A percentile compares a stretch with the other conserved stretches of the same genome.
Conservation (phyloP, 2,797 vertebrate species). For the Zalophus californianus region DNA sequence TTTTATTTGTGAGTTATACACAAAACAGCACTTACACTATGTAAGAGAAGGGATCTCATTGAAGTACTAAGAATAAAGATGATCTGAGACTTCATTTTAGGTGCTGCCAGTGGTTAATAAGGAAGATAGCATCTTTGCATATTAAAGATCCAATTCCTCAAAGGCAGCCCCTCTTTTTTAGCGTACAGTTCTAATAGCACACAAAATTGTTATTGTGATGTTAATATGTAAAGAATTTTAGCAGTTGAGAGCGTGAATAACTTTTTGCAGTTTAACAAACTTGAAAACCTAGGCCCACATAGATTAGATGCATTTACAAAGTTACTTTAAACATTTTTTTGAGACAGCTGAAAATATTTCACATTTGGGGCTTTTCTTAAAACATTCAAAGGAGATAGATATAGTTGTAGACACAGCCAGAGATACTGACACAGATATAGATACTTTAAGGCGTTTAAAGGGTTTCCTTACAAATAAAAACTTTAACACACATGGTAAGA, state of each 20-base stretch:
- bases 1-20: constrained; percentile 32
- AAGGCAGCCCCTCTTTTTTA: not conserved
- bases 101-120: constrained; percentile 21
- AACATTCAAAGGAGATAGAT: not conserved
- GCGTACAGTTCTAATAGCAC: not conserved
- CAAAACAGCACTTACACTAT: not conserved
- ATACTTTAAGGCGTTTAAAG: not conserved
- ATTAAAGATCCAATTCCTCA: constrained; percentile 11
- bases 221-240: not conserved
- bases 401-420: not conserved
- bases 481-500: not conserved
- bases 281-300: not conserved
- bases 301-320: not conserved
- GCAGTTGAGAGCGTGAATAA: not conserved
- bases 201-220: not conserved
- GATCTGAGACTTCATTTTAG: constrained; percentile 1
- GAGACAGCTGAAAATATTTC: constrained; percentile 24
- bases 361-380: constrained; percentile 30
- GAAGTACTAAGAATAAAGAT: not conserved
- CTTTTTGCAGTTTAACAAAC: not conserved
- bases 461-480: not conserved
- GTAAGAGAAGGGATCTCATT: not conserved
- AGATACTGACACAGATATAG: not conserved
- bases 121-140: not conserved
- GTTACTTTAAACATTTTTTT: not conserved